These are phyloP conservation scores for Volucella inanis DNA, from an alignment of 2,888 invertebrate genomes.

Conservation along the genomic window DNA sequence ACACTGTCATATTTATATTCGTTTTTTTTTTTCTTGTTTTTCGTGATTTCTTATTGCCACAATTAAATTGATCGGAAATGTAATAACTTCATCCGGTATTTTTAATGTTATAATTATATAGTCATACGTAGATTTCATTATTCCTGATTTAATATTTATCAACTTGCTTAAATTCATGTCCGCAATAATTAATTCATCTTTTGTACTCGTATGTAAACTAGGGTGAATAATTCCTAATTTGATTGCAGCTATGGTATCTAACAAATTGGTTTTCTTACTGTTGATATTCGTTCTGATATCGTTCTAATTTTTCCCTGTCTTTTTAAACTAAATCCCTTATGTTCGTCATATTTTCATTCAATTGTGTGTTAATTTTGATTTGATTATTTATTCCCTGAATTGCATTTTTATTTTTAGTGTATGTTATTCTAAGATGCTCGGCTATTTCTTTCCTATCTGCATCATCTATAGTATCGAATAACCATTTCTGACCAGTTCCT, in stretches of 20 bases:
- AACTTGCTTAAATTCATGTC: conserved; percentile 1
- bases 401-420: neutral
- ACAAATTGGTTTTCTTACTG: conserved; percentile 1
- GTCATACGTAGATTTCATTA: neutral
- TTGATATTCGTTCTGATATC: too few relatives aligned
- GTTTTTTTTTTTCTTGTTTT: neutral
- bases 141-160: neutral
- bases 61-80: neutral
- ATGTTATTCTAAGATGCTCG: too few relatives aligned
- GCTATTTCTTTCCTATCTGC: too few relatives aligned
- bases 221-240: too few relatives aligned
- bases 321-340: neutral
- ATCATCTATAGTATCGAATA: too few relatives aligned
- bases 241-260: neutral
- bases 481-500: too few relatives aligned
- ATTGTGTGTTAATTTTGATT: neutral
- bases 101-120: neutral
- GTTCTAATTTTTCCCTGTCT: neutral
- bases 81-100: conserved; percentile 5
- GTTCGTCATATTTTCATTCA: neutral
- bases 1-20: neutral
- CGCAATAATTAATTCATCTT: neutral
- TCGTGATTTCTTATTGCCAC: conserved; percentile 7
- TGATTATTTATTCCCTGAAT: too few relatives aligned
- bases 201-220: neutral